These are phyloP conservation scores for Zenarchopterus dispar DNA, from an alignment of 2,797 vertebrate species.

Conservation along the genomic window DNA sequence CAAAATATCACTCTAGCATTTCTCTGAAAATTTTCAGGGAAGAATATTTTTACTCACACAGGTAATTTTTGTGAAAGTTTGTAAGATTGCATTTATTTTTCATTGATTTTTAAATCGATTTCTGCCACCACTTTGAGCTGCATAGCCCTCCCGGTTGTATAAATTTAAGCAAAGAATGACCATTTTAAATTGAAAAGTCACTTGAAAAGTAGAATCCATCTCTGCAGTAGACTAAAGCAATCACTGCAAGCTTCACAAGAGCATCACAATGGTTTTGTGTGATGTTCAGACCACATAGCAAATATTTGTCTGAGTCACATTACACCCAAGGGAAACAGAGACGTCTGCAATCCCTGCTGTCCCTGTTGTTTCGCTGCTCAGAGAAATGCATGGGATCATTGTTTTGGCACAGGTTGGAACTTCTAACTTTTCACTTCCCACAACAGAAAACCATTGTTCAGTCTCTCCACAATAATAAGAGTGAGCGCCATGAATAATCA, in stretches of 20 bases:
- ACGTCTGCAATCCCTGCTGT: slow-evolving; percentile 57
- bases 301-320: slow-evolving; percentile 79
- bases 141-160: slow-evolving; percentile 1
- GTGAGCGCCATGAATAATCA: slow-evolving; percentile 76
- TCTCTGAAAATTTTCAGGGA: too few relatives aligned
- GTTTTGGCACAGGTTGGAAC: slow-evolving; percentile 67
- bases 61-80: slow-evolving; percentile 27
- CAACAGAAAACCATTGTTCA: slow-evolving; percentile 69
- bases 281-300: slow-evolving; percentile 68
- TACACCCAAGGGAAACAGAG: slow-evolving; percentile 65
- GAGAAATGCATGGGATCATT: slow-evolving; percentile 55
- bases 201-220: slow-evolving; percentile 52
- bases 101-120: slow-evolving; percentile 37
- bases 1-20: neutral
- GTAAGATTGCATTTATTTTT: slow-evolving; percentile 13
- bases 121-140: slow-evolving; percentile 26
- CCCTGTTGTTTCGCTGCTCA: slow-evolving; percentile 53
- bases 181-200: slow-evolving; percentile 46
- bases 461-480: slow-evolving; percentile 64
- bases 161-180: slow-evolving; percentile 31
- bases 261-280: slow-evolving; percentile 67
- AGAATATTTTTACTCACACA: too few relatives aligned
- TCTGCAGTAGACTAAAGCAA: slow-evolving; percentile 49
- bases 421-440: slow-evolving; percentile 68
- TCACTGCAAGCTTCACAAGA: slow-evolving; percentile 52